Evolutionary conservation across 2,113 vertebrate genomes (phyloP).

Genomic region (Strigops habroptila): DNA sequence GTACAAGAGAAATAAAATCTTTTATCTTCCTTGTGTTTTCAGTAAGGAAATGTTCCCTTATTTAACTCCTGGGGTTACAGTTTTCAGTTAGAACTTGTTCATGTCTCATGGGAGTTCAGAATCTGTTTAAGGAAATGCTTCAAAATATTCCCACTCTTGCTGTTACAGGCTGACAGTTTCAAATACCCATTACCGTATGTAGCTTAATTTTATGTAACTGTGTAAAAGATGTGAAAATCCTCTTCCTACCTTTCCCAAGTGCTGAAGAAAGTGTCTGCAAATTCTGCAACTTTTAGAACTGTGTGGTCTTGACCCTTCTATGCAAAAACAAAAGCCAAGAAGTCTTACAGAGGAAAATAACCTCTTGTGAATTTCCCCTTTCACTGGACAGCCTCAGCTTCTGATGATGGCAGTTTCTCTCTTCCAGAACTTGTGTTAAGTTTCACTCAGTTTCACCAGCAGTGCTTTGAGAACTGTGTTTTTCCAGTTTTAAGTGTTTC

Average conservation of each 20-base stretch:
- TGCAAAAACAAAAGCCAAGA: background rate
- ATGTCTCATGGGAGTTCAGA: background rate
- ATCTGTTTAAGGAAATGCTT: conserved; percentile 33
- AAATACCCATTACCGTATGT: background rate
- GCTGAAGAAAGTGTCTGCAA: background rate
- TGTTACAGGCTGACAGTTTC: background rate
- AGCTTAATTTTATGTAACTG: background rate
- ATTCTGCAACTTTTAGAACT: background rate
- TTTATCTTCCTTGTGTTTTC: background rate
- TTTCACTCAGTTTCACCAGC: background rate
- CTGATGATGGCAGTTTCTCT: background rate
- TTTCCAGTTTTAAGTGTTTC: background rate
- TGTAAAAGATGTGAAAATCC: background rate
- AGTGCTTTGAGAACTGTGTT: background rate
- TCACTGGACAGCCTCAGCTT: background rate
- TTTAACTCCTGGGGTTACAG: background rate
- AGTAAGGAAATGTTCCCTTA: background rate
- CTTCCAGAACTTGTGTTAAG: background rate
- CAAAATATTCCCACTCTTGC: background rate
- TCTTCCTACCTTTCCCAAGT: background rate
- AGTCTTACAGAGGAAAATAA: background rate
- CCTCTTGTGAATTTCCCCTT: background rate
- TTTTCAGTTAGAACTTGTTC: background rate
- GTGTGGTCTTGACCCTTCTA: background rate
- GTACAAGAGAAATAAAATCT: background rate